Evolutionary conservation across 1,140 invertebrate species (phyloP).

Genomic region (Drosophila pectinifera): DNA sequence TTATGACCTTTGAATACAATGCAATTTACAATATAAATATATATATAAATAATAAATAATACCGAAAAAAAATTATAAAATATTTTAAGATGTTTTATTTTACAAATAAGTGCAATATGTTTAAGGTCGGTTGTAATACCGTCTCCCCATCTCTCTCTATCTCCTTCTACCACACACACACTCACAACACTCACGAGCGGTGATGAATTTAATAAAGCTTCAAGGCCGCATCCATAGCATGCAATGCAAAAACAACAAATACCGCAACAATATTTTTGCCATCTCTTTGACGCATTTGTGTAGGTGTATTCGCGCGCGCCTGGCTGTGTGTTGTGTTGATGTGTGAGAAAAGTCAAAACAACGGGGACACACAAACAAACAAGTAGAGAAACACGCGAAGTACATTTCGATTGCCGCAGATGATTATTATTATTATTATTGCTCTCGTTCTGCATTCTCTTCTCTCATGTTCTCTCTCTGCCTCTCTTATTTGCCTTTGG

Average conservation of each 20-base stretch:
- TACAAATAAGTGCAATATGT: neutral
- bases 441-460: constrained; percentile 33
- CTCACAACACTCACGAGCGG: constrained; percentile 10
- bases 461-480: neutral
- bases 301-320: constrained; percentile 15
- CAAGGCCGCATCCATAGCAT: constrained; percentile 51
- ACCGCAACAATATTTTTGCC: constrained; percentile 28
- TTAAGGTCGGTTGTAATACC: constrained; percentile 20
- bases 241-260: constrained; percentile 36
- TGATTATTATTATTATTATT: constrained; percentile 47
- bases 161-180: constrained; percentile 15
- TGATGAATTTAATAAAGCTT: constrained; percentile 54
- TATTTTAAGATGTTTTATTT: no score
- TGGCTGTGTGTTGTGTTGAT: constrained; percentile 9
- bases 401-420: constrained; percentile 54
- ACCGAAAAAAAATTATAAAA: no score
- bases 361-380: constrained; percentile 46
- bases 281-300: constrained; percentile 31
- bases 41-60: no score
- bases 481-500: constrained; percentile 33
- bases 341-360: constrained; percentile 54
- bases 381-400: constrained; percentile 47
- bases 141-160: constrained; percentile 1
- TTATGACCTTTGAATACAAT: no score
- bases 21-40: no score